Evolutionary conservation across 2,797 vertebrate genomes (phyloP).

Genomic region (Natrix natrix): DNA sequence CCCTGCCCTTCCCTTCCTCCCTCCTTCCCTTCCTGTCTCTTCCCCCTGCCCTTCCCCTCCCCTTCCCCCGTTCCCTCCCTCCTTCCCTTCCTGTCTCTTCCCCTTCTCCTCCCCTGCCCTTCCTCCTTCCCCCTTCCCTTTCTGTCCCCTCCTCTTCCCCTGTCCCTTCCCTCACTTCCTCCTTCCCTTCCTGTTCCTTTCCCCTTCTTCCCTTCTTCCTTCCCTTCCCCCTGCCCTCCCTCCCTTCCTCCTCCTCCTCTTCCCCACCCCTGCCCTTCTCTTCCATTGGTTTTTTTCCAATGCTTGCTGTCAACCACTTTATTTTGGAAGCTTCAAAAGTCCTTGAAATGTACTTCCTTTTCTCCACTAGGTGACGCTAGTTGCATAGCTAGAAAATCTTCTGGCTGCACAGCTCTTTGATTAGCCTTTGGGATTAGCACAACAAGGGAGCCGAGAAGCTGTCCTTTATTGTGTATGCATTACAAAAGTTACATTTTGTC

Average conservation of each 20-base stretch:
- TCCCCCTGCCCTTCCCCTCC: rapidly evolving
- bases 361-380: conserved; percentile 58
- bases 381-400: neutral
- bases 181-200: too few relatives aligned
- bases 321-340: neutral
- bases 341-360: rapidly evolving
- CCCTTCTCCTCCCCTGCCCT: too few relatives aligned
- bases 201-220: neutral
- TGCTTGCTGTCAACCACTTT: neutral
- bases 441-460: neutral
- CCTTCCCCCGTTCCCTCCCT: too few relatives aligned
- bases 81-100: too few relatives aligned
- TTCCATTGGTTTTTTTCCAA: neutral
- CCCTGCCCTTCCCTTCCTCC: neutral
- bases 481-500: neutral
- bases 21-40: rapidly evolving
- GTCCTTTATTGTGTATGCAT: neutral
- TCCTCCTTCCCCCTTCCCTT: rapidly evolving
- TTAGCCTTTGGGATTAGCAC: neutral
- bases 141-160: rapidly evolving
- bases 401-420: rapidly evolving
- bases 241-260: too few relatives aligned
- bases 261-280: too few relatives aligned
- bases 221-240: rapidly evolving
- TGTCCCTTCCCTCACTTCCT: too few relatives aligned